These are phyloP conservation scores for Bombylius discolor DNA, from an alignment of 2,888 invertebrate genomes.

Conservation along the genomic window DNA sequence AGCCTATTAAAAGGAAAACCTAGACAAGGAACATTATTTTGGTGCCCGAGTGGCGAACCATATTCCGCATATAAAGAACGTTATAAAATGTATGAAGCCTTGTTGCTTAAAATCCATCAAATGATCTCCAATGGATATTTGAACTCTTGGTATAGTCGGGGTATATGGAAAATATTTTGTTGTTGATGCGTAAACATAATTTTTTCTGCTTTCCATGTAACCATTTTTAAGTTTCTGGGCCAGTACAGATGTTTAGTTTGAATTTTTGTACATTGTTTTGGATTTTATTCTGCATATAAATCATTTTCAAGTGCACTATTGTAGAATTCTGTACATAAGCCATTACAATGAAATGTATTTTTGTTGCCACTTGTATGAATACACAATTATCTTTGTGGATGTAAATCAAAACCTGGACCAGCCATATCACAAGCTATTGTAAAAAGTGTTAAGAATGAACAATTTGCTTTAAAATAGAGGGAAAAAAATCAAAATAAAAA, in stretches of 20 bases:
- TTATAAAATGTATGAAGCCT: no score
- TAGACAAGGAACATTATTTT: no score
- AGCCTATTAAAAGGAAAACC: no score
- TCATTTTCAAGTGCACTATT: conserved; percentile 18
- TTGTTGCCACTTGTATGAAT: conserved; percentile 20
- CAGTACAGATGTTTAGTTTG: conserved; percentile 8
- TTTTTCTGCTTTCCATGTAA: conserved; percentile 18
- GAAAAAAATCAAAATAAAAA: neutral
- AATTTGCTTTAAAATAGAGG: neutral
- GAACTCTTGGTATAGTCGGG: no score
- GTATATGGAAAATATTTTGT: conserved; percentile 16
- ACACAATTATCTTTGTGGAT: conserved; percentile 10
- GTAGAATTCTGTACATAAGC: conserved; percentile 20
- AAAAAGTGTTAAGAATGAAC: neutral
- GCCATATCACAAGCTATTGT: conserved; percentile 19
- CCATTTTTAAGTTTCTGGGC: conserved; percentile 19
- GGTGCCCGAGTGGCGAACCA: no score
- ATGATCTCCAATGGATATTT: no score
- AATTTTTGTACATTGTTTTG: conserved; percentile 14
- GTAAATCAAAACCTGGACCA: conserved; percentile 19
- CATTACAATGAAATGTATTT: conserved; percentile 18
- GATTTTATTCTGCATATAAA: conserved; percentile 17
- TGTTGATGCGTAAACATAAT: conserved; percentile 14
- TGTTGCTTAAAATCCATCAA: no score
- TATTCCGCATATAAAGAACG: no score